Conservation (phyloP, 2,113 vertebrate species). For the Eira barbara region DNA sequence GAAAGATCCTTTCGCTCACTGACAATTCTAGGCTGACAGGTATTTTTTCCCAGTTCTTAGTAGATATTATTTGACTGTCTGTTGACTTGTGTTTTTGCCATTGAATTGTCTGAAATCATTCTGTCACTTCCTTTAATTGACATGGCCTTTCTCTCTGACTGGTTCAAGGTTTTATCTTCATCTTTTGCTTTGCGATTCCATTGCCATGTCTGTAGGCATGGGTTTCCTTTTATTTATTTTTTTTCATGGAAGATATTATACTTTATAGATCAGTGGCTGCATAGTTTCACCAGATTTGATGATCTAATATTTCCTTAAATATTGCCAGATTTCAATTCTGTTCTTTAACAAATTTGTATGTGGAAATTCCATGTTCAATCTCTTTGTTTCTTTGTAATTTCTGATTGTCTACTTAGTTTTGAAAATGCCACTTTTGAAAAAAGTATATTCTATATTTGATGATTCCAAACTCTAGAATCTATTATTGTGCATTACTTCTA, state of each 20-base stretch:
- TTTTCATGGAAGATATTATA: not conserved
- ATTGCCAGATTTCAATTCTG: not conserved
- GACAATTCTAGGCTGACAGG: not conserved
- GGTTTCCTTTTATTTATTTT: not conserved
- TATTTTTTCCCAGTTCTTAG: not conserved
- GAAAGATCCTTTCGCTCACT: not conserved
- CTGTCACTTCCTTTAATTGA: not conserved
- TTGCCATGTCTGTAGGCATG: too few relatives aligned
- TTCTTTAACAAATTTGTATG: not conserved
- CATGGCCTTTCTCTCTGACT: not conserved
- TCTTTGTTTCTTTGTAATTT: not conserved
- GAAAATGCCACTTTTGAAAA: not conserved
- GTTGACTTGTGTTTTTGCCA: not conserved
- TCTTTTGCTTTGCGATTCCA: not conserved
- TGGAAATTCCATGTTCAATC: not conserved
- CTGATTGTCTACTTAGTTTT: not conserved
- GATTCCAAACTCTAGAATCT: not conserved
- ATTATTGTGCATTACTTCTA: not conserved
- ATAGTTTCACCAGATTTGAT: not conserved
- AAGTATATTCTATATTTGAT: not conserved
- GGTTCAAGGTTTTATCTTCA: conserved; percentile 15
- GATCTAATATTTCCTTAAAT: not conserved
- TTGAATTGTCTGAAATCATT: not conserved
- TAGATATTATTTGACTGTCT: not conserved
- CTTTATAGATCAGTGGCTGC: not conserved